These are phyloP conservation scores for Dendroctonus ponderosae DNA, from an alignment of 1,140 invertebrate genomes.

Conservation along the genomic window DNA sequence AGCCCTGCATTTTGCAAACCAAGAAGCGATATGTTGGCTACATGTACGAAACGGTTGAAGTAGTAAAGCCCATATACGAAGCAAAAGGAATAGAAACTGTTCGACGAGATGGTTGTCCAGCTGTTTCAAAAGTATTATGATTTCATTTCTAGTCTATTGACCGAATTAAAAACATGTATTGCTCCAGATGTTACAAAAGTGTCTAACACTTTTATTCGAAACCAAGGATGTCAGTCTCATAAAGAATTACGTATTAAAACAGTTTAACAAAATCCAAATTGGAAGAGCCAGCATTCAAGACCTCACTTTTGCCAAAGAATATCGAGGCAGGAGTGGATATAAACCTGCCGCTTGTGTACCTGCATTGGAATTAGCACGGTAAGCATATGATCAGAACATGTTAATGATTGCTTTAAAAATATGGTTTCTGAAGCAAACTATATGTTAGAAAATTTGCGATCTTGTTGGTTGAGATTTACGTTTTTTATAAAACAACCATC, in stretches of 20 bases:
- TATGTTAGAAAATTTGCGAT: too few species aligned
- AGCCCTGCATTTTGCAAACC: constrained; percentile 70
- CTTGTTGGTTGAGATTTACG: too few species aligned
- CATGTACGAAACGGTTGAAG: constrained; percentile 89
- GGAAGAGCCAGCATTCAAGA: constrained; percentile 80
- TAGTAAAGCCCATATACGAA: constrained; percentile 84
- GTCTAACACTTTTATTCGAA: constrained; percentile 83
- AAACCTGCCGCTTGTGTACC: constrained; percentile 85
- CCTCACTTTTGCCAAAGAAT: constrained; percentile 93
- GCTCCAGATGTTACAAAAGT: constrained; percentile 81
- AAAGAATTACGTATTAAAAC: constrained; percentile 75
- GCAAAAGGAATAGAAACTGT: constrained; percentile 99
- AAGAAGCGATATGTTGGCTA: constrained; percentile 99
- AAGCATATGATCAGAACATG: constrained; percentile 24
- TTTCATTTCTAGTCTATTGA: too few species aligned
- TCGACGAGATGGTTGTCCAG: constrained; percentile 90
- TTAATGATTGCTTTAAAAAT: constrained; percentile 17
- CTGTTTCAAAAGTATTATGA: constrained; percentile 78
- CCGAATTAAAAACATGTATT: too few species aligned
- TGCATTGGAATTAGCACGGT: constrained; percentile 88
- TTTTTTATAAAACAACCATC: too few species aligned
- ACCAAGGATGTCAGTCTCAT: constrained; percentile 78
- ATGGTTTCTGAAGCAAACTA: background rate
- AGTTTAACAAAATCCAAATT: constrained; percentile 78
- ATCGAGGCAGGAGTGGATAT: constrained; percentile 82